Percentiles rank a stretch among this genome's conserved stretches.
Conservation (phyloP, 2,888 invertebrate species). For the Tenodera sinensis region DNA sequence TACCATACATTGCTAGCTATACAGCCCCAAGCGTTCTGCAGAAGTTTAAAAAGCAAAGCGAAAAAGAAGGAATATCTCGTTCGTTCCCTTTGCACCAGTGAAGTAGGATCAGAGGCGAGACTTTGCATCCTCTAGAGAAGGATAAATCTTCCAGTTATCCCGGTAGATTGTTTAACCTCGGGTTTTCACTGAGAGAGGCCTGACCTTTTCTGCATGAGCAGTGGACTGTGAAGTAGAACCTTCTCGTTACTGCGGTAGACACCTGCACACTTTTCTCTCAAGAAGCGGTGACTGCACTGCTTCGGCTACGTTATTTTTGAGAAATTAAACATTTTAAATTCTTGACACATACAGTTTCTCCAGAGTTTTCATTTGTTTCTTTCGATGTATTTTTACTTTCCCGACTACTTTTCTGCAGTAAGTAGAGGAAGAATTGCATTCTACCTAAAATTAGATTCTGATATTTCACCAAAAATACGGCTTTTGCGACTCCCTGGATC, state of each 20-base stretch:
- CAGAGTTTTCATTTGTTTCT: neutral
- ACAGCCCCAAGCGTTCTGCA: no score
- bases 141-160: neutral
- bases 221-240: neutral
- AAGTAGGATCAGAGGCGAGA: neutral
- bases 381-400: neutral
- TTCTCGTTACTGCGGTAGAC: neutral
- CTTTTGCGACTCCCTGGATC: no score
- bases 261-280: neutral
- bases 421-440: no score
- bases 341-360: neutral
- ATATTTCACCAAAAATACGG: no score
- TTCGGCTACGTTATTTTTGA: neutral
- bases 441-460: no score
- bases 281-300: neutral
- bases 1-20: no score
- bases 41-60: no score
- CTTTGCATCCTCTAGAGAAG: neutral
- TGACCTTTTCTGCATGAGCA: neutral
- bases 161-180: neutral
- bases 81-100: neutral
- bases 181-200: neutral
- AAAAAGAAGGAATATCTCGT: neutral
- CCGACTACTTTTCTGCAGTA: no score
- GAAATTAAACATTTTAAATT: neutral